These are phyloP conservation scores for Paguma larvata DNA, from an alignment of 2,797 vertebrate genomes.

Conservation along the genomic window DNA sequence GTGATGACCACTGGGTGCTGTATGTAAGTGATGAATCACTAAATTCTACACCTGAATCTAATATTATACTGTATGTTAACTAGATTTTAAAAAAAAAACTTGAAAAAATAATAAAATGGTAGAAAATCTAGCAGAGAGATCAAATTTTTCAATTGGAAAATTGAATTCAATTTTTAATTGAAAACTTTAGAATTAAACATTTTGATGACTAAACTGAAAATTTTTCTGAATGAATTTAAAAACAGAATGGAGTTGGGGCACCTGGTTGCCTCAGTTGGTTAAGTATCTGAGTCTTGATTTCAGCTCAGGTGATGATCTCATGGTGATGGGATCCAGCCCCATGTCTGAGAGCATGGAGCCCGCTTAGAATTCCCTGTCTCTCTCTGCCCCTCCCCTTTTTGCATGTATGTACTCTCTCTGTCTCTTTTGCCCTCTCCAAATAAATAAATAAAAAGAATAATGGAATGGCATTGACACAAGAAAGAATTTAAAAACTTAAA, in stretches of 20 bases:
- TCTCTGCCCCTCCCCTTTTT: background rate
- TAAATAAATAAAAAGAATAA: background rate
- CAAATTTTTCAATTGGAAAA: no score
- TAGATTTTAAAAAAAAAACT: no score
- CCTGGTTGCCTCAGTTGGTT: background rate
- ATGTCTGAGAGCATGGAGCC: background rate
- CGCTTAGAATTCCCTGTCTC: background rate
- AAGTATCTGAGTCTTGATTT: background rate
- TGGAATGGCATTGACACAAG: background rate
- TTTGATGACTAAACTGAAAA: background rate
- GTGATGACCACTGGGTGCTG: no score
- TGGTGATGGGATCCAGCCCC: background rate
- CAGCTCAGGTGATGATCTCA: background rate
- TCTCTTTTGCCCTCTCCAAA: no score
- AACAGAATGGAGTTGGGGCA: background rate
- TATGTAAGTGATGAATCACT: no score
- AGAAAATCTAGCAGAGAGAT: background rate
- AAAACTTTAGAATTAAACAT: background rate
- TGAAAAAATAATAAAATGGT: background rate
- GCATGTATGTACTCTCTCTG: no score
- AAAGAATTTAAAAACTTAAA: background rate
- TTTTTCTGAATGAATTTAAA: background rate
- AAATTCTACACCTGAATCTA: no score
- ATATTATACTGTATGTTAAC: no score
- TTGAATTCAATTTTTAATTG: no score